Evolutionary conservation across 1,140 invertebrate genomes (phyloP), one percentile per base, ranked within the genome.

Genomic region (Caenorhabditis latens): DNA sequence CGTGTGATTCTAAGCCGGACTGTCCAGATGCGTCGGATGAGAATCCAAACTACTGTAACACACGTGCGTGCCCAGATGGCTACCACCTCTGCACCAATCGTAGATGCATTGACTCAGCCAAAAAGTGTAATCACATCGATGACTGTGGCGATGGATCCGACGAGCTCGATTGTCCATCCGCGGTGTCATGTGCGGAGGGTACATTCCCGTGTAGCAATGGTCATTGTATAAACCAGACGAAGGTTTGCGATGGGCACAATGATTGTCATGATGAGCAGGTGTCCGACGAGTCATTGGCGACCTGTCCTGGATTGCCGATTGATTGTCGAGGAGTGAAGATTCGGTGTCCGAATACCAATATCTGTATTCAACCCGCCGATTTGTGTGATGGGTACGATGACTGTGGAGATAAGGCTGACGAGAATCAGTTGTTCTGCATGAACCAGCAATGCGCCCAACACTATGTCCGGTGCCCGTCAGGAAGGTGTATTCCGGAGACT

Each of bases 1-100:
- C 87, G 19, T 88, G 87, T 90, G 93, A 94, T 0, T 93, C 95
- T 89, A 97, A 98, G 92, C 99, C 98, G 93, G 96, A 96, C 88
- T 99, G 98, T 92, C 94, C 95, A 14, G 98, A 99, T 93, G 96
- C 95, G 42, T 96, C 96, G 4, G 98, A 99, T 93, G 98, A 99
- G 94, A 95, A 97, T 91, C 94, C 94, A 24, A 96, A 96, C 91
- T 98, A 97, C 91, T 99, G 97, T 93, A 94, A 90, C 88, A 90
- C 90, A 55, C 88, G 90, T 58, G 87, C 88, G 83, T 90, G 89
- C 86, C 88, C 91, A 67, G 84, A 92, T 84, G 89, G 91, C 32
- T 91, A 90, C 88, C 93, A 94, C 85, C 90, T 96, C 95, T 97
- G 13, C 96, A 96, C 92, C 96, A 99, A 91, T 97, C 93, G 95